Percentiles rank a stretch among this genome's conserved stretches.
Evolutionary conservation across 2,113 vertebrate species (phyloP).

Genomic region (Pterocles orientalis): DNA sequence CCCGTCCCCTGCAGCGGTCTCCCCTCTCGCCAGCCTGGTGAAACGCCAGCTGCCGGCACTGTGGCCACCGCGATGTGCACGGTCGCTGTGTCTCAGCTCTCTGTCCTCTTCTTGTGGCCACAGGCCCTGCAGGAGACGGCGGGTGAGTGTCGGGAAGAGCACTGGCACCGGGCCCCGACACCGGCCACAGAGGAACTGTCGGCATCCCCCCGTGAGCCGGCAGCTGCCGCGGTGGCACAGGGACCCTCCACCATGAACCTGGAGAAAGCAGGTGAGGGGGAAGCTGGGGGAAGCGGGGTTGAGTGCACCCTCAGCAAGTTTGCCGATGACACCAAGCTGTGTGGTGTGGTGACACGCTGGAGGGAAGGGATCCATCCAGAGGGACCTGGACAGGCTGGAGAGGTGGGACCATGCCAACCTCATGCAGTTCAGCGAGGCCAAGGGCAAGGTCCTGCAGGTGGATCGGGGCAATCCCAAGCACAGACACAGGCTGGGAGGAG

Average conservation of each 20-base stretch:
- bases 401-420: too few relatives aligned
- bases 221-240: background rate
- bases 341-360: too few relatives aligned
- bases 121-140: constrained; percentile 80
- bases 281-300: background rate
- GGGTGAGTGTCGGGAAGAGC: constrained; percentile 22
- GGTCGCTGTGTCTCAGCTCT: background rate
- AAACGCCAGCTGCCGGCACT: background rate
- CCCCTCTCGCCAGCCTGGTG: accelerated
- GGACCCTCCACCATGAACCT: constrained; percentile 65
- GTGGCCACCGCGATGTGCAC: accelerated
- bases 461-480: too few relatives aligned
- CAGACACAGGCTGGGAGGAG: too few relatives aligned
- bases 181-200: constrained; percentile 6
- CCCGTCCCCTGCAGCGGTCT: background rate
- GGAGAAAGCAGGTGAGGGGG: constrained; percentile 72
- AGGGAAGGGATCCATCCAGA: too few relatives aligned
- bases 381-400: too few relatives aligned
- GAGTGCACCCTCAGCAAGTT: too few relatives aligned
- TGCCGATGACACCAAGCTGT: too few relatives aligned
- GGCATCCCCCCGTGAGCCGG: background rate
- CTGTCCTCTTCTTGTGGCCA: background rate
- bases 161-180: background rate
- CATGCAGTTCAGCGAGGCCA: too few relatives aligned
- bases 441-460: too few relatives aligned